These are phyloP conservation scores for Ambastaia sidthimunki DNA, from an alignment of 2,797 vertebrate genomes.

Conservation along the genomic window DNA sequence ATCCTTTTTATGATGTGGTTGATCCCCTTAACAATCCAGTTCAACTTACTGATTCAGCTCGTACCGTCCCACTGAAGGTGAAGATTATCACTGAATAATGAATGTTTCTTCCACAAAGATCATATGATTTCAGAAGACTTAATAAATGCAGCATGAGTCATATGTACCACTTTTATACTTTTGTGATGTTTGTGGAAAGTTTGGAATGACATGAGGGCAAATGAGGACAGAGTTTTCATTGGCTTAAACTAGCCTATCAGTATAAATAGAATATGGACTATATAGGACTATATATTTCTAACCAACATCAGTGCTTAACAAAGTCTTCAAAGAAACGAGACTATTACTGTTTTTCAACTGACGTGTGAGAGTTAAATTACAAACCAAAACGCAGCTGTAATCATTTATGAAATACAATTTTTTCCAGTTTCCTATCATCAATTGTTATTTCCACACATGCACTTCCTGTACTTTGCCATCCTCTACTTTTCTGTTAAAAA, in stretches of 20 bases:
- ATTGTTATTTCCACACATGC: slow-evolving; percentile 42
- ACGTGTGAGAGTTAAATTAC: slow-evolving; percentile 9
- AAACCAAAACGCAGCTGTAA: slow-evolving; percentile 24
- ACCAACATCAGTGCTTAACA: no score
- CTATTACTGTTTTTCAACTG: neutral
- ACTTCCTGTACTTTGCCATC: slow-evolving; percentile 41
- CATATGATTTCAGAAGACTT: no score
- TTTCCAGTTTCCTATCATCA: slow-evolving; percentile 38
- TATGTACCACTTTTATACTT: no score
- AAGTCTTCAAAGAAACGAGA: neutral
- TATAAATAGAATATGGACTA: neutral
- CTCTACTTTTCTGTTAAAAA: slow-evolving; percentile 39
- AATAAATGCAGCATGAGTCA: no score
- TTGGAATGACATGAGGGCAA: neutral
- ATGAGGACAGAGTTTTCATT: no score
- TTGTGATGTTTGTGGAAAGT: no score
- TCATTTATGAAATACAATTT: slow-evolving; percentile 25
- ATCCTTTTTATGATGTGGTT: neutral
- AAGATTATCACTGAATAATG: no score
- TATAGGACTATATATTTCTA: no score
- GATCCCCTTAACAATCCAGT: neutral
- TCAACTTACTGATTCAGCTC: no score
- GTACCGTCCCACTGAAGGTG: no score
- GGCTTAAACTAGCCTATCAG: neutral
- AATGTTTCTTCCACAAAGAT: no score